These are phyloP conservation scores for Cossypha dichroa DNA, from an alignment of 2,797 vertebrate genomes.

Conservation along the genomic window DNA sequence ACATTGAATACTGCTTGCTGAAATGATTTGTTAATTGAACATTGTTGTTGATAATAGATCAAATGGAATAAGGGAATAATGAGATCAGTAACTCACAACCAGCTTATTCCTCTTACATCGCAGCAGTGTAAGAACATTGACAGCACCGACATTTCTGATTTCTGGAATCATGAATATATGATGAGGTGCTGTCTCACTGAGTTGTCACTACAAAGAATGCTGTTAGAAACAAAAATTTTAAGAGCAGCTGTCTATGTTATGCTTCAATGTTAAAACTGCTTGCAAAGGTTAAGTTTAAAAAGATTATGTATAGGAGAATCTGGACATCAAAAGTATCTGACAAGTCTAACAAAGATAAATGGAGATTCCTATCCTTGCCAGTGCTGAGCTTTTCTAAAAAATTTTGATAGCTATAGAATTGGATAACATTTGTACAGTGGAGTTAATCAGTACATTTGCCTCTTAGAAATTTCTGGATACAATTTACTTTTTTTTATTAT, in stretches of 20 bases:
- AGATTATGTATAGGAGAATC: not conserved
- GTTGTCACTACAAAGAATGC: not conserved
- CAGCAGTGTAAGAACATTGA: not conserved
- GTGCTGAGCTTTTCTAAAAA: not conserved
- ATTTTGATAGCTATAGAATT: not conserved
- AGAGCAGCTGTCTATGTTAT: not conserved
- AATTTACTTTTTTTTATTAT: not conserved
- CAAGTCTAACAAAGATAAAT: not conserved
- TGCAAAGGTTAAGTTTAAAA: not conserved
- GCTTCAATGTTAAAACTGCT: not conserved
- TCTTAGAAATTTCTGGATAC: not conserved
- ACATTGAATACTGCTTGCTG: not conserved
- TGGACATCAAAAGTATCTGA: not conserved
- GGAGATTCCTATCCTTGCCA: not conserved
- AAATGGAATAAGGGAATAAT: not conserved
- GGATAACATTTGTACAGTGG: not conserved
- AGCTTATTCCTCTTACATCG: not conserved
- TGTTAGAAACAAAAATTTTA: not conserved
- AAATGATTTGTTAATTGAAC: not conserved
- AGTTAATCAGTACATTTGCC: not conserved
- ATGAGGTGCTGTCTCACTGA: not conserved
- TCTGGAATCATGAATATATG: not conserved
- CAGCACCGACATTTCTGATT: not conserved
- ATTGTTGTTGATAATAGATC: not conserved
- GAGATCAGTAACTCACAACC: not conserved